Evolutionary conservation across 2,797 vertebrate species (phyloP).

Genomic region (Megalops cyprinoides): DNA sequence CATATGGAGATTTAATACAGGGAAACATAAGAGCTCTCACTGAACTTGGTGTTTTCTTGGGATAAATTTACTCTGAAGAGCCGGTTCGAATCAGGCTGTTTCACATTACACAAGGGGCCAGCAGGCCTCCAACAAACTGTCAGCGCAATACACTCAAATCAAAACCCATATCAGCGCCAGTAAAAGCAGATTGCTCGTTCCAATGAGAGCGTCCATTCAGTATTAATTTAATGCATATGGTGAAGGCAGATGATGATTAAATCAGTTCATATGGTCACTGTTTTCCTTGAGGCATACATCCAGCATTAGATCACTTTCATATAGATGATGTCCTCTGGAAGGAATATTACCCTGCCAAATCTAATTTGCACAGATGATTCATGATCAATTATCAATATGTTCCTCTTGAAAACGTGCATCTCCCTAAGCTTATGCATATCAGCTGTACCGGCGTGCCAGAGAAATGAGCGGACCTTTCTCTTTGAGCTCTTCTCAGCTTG

Average conservation of each 20-base stretch:
- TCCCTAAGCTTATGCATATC: background rate
- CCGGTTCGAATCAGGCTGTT: slow-evolving; percentile 3
- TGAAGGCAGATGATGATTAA: slow-evolving; percentile 18
- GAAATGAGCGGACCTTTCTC: slow-evolving; percentile 13
- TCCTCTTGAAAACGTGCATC: background rate
- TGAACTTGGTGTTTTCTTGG: background rate
- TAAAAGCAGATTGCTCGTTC: slow-evolving; percentile 10
- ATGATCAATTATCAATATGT: slow-evolving; percentile 25
- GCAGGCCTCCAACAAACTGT: slow-evolving; percentile 16
- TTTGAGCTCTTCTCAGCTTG: slow-evolving; percentile 17
- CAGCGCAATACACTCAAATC: slow-evolving; percentile 5
- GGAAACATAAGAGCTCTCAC: background rate
- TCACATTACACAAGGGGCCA: background rate
- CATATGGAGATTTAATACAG: background rate
- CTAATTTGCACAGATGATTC: slow-evolving; percentile 4
- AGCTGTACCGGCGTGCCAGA: background rate
- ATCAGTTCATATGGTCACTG: slow-evolving; percentile 14
- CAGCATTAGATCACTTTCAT: slow-evolving; percentile 19
- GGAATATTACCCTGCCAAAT: background rate
- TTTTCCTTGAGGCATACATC: slow-evolving; percentile 3
- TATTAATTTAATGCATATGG: slow-evolving; percentile 20
- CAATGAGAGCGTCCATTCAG: background rate
- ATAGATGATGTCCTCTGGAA: background rate
- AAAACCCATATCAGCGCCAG: background rate
- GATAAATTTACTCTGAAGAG: background rate